A percentile compares a stretch with the other conserved stretches of the same genome.
phyloP scores from a whole-genome alignment of 92 coral and sea anemone species.

The Zoanthus sociatus region DNA sequence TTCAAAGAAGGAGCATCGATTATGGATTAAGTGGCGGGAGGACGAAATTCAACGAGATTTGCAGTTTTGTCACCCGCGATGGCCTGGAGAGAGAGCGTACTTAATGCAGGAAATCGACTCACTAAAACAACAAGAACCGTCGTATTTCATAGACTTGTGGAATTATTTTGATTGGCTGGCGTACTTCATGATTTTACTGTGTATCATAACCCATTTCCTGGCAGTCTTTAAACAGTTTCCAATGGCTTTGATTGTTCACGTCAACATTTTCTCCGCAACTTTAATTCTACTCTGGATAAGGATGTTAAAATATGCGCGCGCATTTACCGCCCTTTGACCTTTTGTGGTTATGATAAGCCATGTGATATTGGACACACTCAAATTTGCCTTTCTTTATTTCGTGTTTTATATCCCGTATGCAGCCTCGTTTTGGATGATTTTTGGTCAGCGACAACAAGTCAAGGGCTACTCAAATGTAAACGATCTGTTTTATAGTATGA shows the following conservation, averaged over 20 bases:
- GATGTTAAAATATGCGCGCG: slow-evolving; percentile 91
- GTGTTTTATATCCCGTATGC: slow-evolving; percentile 95
- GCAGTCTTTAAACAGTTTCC: slow-evolving; percentile 61
- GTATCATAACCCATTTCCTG: slow-evolving; percentile 73
- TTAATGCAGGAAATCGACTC: slow-evolving; percentile 89
- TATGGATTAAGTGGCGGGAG: slow-evolving; percentile 93
- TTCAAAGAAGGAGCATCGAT: slow-evolving; percentile 83
- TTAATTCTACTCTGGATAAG: slow-evolving; percentile 88
- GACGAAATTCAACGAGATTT: slow-evolving; percentile 81
- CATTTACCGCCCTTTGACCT: slow-evolving; percentile 91
- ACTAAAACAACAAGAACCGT: slow-evolving; percentile 75
- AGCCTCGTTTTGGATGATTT: slow-evolving; percentile 98
- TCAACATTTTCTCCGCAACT: slow-evolving; percentile 79
- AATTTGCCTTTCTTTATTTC: slow-evolving; percentile 85
- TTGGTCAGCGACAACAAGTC: slow-evolving; percentile 71
- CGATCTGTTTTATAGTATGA: slow-evolving; percentile 88
- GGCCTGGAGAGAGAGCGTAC: slow-evolving; percentile 98
- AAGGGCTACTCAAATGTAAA: slow-evolving; percentile 78
- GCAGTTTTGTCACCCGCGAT: slow-evolving; percentile 94
- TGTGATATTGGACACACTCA: slow-evolving; percentile 82
- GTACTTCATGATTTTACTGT: slow-evolving; percentile 72
- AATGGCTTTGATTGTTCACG: slow-evolving; percentile 61
- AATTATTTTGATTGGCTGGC: slow-evolving; percentile 92
- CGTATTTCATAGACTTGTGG: slow-evolving; percentile 93
- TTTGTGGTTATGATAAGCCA: slow-evolving; percentile 96